Conservation (phyloP, 2,888 invertebrate species). For the Mesochorus sp. region DNA sequence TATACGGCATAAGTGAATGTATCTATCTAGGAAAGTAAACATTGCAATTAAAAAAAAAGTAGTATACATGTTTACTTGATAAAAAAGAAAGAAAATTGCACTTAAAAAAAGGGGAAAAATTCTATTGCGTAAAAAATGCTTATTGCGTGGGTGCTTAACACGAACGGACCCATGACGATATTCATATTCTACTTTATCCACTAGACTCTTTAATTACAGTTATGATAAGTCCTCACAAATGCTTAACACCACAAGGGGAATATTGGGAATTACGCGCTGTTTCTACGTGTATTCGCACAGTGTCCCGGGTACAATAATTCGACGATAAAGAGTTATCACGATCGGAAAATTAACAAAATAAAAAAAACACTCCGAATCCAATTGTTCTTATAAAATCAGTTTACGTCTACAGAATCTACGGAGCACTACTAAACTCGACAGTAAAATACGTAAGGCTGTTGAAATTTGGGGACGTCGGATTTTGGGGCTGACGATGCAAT, state of each 20-base stretch:
- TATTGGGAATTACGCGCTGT: conserved; percentile 19
- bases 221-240: conserved; percentile 47
- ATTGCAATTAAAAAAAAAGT: conserved; percentile 2
- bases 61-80: not conserved
- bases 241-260: conserved; percentile 47
- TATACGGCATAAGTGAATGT: conserved; percentile 16
- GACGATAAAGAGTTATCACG: conserved; percentile 6
- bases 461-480: conserved; percentile 72
- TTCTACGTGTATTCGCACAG: not conserved
- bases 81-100: conserved; percentile 36
- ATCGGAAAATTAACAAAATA: conserved; percentile 4
- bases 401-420: conserved; percentile 10
- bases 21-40: conserved; percentile 10
- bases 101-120: conserved; percentile 6
- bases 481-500: conserved; percentile 76
- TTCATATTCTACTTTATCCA: conserved; percentile 50
- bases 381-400: not conserved
- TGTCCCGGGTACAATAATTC: conserved; percentile 2
- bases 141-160: conserved; percentile 23
- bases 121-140: conserved; percentile 7
- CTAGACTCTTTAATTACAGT: conserved; percentile 55
- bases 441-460: conserved; percentile 78
- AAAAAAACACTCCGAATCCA: not conserved
- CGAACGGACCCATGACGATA: conserved; percentile 29
- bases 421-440: conserved; percentile 74